phyloP scores from a whole-genome alignment of 2,888 invertebrate genomes.

The Dryomyza anilis region DNA sequence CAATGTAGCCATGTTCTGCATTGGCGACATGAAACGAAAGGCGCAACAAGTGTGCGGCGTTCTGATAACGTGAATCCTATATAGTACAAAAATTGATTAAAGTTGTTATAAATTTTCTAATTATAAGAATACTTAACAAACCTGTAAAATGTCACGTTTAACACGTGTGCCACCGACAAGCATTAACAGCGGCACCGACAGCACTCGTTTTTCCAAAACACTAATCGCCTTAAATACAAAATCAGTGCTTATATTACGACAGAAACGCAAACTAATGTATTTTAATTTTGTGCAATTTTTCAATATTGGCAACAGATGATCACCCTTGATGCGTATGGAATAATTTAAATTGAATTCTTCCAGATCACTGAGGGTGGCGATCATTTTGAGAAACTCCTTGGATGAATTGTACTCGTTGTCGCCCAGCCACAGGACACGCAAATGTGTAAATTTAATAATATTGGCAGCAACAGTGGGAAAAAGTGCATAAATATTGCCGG shows the following conservation, averaged over 20 bases:
- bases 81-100: background rate
- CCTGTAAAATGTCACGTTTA: constrained; percentile 15
- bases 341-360: constrained; percentile 25
- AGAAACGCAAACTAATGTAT: constrained; percentile 21
- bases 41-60: constrained; percentile 16
- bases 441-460: constrained; percentile 13
- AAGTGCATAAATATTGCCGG: constrained; percentile 19
- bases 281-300: constrained; percentile 23
- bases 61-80: constrained; percentile 12
- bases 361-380: constrained; percentile 12
- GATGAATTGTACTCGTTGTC: constrained; percentile 21
- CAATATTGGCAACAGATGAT: constrained; percentile 22
- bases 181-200: constrained; percentile 8
- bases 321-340: constrained; percentile 23
- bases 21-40: constrained; percentile 20
- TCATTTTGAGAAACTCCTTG: constrained; percentile 1
- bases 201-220: constrained; percentile 10
- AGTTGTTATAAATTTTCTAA: background rate
- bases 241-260: constrained; percentile 18
- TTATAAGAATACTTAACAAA: background rate
- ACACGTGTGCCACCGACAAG: constrained; percentile 25
- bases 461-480: constrained; percentile 18
- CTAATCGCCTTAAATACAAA: constrained; percentile 19
- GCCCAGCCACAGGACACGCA: constrained; percentile 27
- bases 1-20: constrained; percentile 5